phyloP scores from a whole-genome alignment of 2,888 invertebrate species.

The Phasia obesa region DNA sequence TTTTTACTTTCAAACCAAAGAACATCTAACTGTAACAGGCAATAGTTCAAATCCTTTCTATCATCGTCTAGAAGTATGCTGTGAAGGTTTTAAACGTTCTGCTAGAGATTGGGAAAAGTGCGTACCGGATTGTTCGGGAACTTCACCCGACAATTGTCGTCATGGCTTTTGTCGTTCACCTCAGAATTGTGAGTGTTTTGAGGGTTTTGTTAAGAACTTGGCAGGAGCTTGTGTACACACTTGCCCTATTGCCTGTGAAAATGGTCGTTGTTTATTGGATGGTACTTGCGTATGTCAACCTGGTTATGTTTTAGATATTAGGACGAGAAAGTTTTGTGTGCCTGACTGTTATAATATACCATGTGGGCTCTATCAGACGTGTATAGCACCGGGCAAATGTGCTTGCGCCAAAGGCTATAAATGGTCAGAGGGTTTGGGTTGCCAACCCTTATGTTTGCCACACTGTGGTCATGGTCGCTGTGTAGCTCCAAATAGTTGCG shows the following conservation, averaged over 20 bases:
- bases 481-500: constrained; percentile 78
- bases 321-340: constrained; percentile 80
- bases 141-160: constrained; percentile 81
- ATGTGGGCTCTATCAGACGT: constrained; percentile 80
- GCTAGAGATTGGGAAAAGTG: constrained; percentile 82
- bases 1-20: constrained; percentile 77
- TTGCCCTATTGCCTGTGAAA: constrained; percentile 87
- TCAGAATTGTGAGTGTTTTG: constrained; percentile 79
- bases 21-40: constrained; percentile 79
- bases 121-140: constrained; percentile 80
- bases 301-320: constrained; percentile 77
- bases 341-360: constrained; percentile 78
- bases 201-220: constrained; percentile 78
- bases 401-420: constrained; percentile 77
- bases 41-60: constrained; percentile 78
- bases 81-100: constrained; percentile 86
- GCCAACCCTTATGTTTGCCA: constrained; percentile 79
- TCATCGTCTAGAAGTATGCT: constrained; percentile 87
- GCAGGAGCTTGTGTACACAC: constrained; percentile 85
- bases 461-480: constrained; percentile 80
- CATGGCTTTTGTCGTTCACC: constrained; percentile 83
- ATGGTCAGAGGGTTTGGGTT: constrained; percentile 76
- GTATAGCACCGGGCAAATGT: constrained; percentile 76
- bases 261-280: constrained; percentile 86
- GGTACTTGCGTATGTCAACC: constrained; percentile 85